Evolutionary conservation across 2,797 vertebrate genomes (phyloP).

Genomic region (Acanthiza pusilla): DNA sequence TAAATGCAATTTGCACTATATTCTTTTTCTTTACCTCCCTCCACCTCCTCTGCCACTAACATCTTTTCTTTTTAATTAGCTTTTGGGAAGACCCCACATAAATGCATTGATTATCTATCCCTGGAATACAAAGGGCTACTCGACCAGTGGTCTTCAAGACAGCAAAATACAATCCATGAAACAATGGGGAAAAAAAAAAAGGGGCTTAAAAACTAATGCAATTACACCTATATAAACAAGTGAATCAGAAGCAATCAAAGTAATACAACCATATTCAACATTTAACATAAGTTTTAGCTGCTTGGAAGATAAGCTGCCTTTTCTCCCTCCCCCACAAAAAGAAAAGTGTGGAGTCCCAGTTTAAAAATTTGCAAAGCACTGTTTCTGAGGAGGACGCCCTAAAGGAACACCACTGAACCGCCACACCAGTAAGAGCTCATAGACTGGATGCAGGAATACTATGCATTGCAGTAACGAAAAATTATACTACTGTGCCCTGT

Average conservation of each 20-base stretch:
- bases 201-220: neutral
- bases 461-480: neutral
- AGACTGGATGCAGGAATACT: neutral
- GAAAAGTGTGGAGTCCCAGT: neutral
- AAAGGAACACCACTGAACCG: neutral
- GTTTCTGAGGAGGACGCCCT: neutral
- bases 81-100: neutral
- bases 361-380: neutral
- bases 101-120: neutral
- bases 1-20: neutral
- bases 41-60: neutral
- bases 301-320: neutral
- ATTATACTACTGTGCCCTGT: neutral
- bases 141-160: neutral
- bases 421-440: neutral
- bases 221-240: neutral
- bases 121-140: neutral
- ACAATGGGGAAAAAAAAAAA: neutral
- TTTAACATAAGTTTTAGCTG: neutral
- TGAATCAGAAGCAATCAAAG: neutral
- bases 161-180: neutral
- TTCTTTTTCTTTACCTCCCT: neutral
- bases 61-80: neutral
- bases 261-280: neutral
- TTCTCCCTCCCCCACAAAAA: fast-evolving